Evolutionary conservation across 2,797 vertebrate species (phyloP).

Genomic region (Amblyraja radiata): DNA sequence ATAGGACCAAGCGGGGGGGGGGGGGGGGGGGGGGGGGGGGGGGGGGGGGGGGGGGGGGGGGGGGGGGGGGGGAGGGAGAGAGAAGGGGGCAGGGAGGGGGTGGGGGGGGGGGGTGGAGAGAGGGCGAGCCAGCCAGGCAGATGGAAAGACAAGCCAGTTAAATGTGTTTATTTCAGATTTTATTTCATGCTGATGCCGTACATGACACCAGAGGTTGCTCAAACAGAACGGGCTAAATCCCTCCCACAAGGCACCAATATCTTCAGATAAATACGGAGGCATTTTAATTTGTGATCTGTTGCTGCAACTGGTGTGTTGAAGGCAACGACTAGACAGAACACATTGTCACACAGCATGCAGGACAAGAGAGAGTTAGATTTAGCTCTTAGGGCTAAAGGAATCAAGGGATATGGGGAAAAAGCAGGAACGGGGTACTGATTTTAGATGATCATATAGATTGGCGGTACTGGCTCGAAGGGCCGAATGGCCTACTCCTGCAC

Average conservation of each 20-base stretch:
- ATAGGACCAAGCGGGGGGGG: conserved; percentile 48
- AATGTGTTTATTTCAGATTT: not conserved
- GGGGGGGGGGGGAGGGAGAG: no score
- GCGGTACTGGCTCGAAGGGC: no score
- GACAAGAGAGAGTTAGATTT: not conserved
- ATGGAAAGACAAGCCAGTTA: no score
- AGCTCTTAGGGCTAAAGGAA: no score
- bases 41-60: no score
- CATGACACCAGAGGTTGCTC: not conserved
- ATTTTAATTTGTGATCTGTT: not conserved
- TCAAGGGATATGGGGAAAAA: no score
- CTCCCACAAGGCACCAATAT: not conserved
- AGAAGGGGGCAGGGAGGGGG: no score
- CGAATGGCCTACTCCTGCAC: no score
- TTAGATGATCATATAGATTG: no score
- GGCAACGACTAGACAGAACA: not conserved
- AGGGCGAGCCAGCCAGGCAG: not conserved
- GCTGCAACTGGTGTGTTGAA: not conserved
- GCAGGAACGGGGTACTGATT: no score
- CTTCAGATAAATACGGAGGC: not conserved
- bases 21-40: not conserved
- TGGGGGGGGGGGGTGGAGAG: no score
- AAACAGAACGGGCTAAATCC: not conserved
- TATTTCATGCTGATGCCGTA: not conserved
- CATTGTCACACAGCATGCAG: not conserved